Conservation (phyloP, 2,888 invertebrate genomes). For the Tortrix viridana region DNA sequence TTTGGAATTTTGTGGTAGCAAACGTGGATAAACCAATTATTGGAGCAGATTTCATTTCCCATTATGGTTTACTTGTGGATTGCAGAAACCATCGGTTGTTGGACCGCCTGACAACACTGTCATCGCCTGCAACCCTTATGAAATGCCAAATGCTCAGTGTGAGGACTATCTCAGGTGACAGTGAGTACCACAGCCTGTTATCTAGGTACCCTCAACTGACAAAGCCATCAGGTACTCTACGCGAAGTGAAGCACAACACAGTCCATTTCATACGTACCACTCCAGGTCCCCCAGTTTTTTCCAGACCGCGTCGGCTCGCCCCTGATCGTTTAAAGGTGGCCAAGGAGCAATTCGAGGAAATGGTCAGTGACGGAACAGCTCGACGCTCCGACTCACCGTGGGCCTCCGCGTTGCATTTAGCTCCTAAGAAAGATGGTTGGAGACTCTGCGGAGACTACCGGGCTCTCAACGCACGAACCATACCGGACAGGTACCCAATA, state of each 20-base stretch:
- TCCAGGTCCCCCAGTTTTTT: constrained; percentile 41
- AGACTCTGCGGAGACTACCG: constrained; percentile 53
- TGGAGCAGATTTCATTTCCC: constrained; percentile 48
- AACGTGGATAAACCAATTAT: constrained; percentile 48
- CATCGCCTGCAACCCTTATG: not conserved
- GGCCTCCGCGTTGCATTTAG: constrained; percentile 33
- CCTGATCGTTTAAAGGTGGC: constrained; percentile 41
- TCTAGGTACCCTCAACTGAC: constrained; percentile 5
- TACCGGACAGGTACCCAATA: constrained; percentile 46
- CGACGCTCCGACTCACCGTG: constrained; percentile 38
- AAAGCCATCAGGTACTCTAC: constrained; percentile 19
- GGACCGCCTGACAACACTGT: constrained; percentile 22
- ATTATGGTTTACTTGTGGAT: constrained; percentile 48
- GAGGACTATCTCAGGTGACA: constrained; percentile 5
- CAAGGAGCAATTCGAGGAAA: constrained; percentile 42
- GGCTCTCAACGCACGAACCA: constrained; percentile 44
- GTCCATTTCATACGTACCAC: constrained; percentile 36
- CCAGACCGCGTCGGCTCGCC: constrained; percentile 42
- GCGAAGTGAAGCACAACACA: constrained; percentile 31
- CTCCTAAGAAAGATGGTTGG: constrained; percentile 27
- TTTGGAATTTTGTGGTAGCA: not conserved
- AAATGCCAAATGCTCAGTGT: not conserved
- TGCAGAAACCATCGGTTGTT: constrained; percentile 41
- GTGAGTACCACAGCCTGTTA: constrained; percentile 16
- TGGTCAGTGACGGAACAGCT: constrained; percentile 42